phyloP scores from a whole-genome alignment of 1,140 invertebrate species.

The Lithobius niger region DNA sequence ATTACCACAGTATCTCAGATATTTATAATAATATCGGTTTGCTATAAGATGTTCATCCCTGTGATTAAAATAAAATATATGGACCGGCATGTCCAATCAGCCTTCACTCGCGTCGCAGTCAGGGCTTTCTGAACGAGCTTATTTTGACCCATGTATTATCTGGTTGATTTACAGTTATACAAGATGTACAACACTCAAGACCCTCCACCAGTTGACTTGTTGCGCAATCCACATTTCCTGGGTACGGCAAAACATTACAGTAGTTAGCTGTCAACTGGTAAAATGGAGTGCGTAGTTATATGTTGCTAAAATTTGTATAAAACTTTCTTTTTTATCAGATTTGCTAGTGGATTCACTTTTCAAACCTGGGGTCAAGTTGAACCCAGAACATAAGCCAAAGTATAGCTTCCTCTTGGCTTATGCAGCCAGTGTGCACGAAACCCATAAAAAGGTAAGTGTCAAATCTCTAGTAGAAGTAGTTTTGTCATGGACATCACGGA shows the following conservation, averaged over 20 bases:
- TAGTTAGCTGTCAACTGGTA: too few relatives aligned
- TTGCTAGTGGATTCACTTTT: conserved; percentile 86
- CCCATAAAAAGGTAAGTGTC: conserved; percentile 47
- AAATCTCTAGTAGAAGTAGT: conserved; percentile 2
- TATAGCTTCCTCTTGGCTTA: conserved; percentile 93
- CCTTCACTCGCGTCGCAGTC: too few relatives aligned
- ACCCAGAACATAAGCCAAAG: conserved; percentile 93
- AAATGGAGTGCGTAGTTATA: too few relatives aligned
- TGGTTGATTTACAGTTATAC: conserved; percentile 42
- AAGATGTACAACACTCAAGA: conserved; percentile 76
- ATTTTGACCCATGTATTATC: too few relatives aligned
- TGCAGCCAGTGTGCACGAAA: conserved; percentile 83
- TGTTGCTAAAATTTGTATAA: conserved; percentile 9
- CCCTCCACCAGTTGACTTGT: conserved; percentile 84
- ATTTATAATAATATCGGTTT: too few relatives aligned
- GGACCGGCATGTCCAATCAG: too few relatives aligned
- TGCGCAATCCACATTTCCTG: conserved; percentile 87
- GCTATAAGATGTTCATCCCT: too few relatives aligned
- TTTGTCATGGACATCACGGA: neutral
- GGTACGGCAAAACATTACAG: too few relatives aligned
- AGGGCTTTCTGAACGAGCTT: too few relatives aligned
- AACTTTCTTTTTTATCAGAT: conserved; percentile 53
- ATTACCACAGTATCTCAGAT: too few relatives aligned
- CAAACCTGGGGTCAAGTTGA: conserved; percentile 80
- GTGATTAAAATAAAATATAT: too few relatives aligned